phyloP scores from a whole-genome alignment of 2,113 vertebrate species.

The Oncorhynchus nerka region DNA sequence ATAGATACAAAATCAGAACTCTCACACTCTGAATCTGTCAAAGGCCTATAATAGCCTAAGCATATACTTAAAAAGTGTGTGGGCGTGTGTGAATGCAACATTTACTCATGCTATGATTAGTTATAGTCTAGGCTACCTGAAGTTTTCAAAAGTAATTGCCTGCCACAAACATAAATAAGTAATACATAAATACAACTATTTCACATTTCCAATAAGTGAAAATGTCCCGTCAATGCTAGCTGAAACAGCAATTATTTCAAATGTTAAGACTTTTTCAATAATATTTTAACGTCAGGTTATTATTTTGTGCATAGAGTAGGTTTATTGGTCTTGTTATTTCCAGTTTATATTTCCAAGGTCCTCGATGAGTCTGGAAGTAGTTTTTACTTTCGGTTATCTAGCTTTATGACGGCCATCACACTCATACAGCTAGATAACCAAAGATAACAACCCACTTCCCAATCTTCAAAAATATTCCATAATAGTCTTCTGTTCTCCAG shows the following conservation, averaged over 20 bases:
- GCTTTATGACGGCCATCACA: slow-evolving; percentile 99
- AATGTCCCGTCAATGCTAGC: too few relatives aligned
- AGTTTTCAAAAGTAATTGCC: neutral
- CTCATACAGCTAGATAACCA: slow-evolving; percentile 99
- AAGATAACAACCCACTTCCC: slow-evolving; percentile 99
- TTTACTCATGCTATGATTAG: too few relatives aligned
- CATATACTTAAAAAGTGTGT: neutral
- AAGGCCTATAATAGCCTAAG: too few relatives aligned
- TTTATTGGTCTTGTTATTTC: too few relatives aligned
- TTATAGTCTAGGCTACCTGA: neutral
- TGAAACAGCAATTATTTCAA: neutral
- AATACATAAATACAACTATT: neutral
- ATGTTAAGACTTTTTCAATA: neutral
- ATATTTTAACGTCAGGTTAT: neutral
- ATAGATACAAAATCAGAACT: too few relatives aligned
- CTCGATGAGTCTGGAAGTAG: slow-evolving; percentile 94
- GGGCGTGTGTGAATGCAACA: slow-evolving; percentile 12
- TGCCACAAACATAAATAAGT: neutral
- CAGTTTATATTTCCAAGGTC: slow-evolving; percentile 45
- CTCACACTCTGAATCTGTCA: too few relatives aligned
- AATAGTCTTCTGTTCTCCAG: slow-evolving; percentile 50
- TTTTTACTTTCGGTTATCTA: slow-evolving; percentile 99
- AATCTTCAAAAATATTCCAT: slow-evolving; percentile 73
- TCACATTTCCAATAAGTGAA: neutral
- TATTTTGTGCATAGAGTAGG: neutral